Percentiles rank a stretch among this genome's conserved stretches.
Conservation (phyloP, 2,888 invertebrate species). For the Pammene aurita region DNA sequence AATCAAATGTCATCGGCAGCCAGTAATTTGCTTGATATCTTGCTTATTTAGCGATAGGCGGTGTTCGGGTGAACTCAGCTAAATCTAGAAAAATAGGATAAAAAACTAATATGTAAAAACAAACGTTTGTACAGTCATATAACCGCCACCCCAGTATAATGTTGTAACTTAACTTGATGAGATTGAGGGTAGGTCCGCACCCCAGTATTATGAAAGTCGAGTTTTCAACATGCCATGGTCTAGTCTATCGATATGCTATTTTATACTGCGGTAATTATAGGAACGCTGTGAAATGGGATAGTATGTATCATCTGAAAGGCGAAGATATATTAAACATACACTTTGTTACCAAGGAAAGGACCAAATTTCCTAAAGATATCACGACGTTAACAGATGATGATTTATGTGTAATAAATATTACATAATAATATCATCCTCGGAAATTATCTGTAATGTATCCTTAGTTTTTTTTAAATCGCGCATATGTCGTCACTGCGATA, state of each 20-base stretch:
- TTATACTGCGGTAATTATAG: constrained; percentile 10
- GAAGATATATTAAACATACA: neutral
- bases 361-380: no score
- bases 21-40: neutral
- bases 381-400: no score
- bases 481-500: no score
- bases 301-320: neutral
- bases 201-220: constrained; percentile 18
- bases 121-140: constrained; percentile 16
- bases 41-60: constrained; percentile 44
- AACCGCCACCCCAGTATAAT: constrained; percentile 32
- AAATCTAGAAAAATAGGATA: neutral
- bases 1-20: neutral
- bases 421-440: no score
- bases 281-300: neutral
- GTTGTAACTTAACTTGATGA: constrained; percentile 41
- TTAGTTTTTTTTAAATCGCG: no score
- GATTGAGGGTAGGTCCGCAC: constrained; percentile 21
- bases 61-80: constrained; percentile 8
- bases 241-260: constrained; percentile 17
- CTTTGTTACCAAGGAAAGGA: no score
- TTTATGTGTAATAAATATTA: no score
- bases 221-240: constrained; percentile 39
- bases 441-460: no score
- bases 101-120: neutral